Base-by-base conservation (phyloP, 2,113 vertebrate species). In the Camelus dromedarius region DNA sequence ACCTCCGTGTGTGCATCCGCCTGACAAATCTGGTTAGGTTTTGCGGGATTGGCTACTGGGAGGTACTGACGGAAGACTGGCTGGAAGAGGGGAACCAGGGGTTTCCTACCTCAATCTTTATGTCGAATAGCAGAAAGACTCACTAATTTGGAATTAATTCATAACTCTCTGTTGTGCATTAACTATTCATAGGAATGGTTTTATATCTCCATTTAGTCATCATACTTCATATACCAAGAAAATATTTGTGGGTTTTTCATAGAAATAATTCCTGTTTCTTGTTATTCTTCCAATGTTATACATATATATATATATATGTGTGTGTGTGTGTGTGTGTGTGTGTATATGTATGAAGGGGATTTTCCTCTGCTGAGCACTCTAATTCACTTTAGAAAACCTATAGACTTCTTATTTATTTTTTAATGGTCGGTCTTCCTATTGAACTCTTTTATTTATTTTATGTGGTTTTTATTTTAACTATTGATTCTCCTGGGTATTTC, bases 401-500 rank as follows among this genome's bases (percentile, higher is more conserved):
- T 26, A 32, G 20, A n/a, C 10, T 60, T 77, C 80, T 89, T 5
- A 18, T 62, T 84, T 90, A 73, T 60, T 86, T 95, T 28, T 28
- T 35, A 82, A 24, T 19, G 18, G 38, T 91, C n/a, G 62, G 30
- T 82, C 14, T 73, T 89, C 42, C 35, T 69, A 56, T 54, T 60
- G 22, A 87, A 90, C 30, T 50, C 22, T 42, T 79, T 19, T 58
- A 9, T 93, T 90, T 86, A 84, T 67, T 96, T 83, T 42, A 42
- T 42, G 38, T 42, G 38, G 38, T 42, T 42, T 72, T 10, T 46
- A 48, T 67, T 26, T 10, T 69, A 82, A 7, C 20, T 20, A 1
- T 46, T 64, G 54, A 56, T 77, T 69, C 19, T 77, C 30, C 28
- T 54, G 42, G 11, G 5, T 56, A 76, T 52, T 83, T 77, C 62